Percentiles rank a stretch among this genome's conserved stretches.
phyloP scores from a whole-genome alignment of 1,140 invertebrate species.

The Mamestra configurata region DNA sequence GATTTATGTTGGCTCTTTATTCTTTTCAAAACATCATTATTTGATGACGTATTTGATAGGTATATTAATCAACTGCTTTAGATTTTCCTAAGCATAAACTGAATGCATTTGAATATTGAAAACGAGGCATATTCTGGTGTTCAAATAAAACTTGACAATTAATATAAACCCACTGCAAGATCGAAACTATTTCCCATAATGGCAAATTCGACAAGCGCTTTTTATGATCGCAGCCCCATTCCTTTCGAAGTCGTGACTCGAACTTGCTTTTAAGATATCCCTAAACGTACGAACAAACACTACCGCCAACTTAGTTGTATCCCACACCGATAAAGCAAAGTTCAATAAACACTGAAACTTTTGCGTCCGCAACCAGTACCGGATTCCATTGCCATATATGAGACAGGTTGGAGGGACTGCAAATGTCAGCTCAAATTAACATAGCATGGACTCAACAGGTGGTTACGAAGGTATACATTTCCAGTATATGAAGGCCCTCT shows the following conservation, averaged over 20 bases:
- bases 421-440: constrained; percentile 38
- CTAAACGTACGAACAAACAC: not conserved
- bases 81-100: too few species aligned
- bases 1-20: constrained; percentile 7
- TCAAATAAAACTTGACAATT: too few species aligned
- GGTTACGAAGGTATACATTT: too few species aligned
- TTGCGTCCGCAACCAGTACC: not conserved
- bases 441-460: not conserved
- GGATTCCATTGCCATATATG: constrained; percentile 28
- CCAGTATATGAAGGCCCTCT: too few species aligned
- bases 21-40: too few species aligned
- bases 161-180: too few species aligned
- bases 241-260: not conserved
- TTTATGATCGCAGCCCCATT: not conserved
- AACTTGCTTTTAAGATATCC: not conserved
- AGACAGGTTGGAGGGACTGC: not conserved
- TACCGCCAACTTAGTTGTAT: not conserved
- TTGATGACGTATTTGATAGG: too few species aligned
- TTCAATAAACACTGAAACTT: constrained; percentile 16
- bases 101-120: too few species aligned
- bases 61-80: too few species aligned
- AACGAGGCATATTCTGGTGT: too few species aligned
- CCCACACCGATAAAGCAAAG: not conserved
- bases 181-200: too few species aligned
- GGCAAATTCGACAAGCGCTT: too few species aligned